Evolutionary conservation across 2,113 vertebrate species (phyloP).

Genomic region (Oceanodroma tethys): DNA sequence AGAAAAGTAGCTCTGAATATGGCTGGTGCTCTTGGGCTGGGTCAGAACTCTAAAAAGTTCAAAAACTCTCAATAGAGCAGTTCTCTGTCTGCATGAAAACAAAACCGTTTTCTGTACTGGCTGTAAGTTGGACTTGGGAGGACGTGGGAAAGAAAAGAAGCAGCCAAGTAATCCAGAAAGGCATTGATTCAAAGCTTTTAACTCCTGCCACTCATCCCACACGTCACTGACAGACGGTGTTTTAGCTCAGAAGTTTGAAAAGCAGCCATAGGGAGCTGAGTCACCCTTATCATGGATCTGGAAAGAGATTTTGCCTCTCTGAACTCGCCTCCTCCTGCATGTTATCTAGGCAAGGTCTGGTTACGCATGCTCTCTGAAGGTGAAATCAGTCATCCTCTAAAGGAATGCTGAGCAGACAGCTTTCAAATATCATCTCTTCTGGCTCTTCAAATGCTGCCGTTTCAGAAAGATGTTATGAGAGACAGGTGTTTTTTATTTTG

Average conservation of each 20-base stretch:
- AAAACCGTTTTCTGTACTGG: neutral
- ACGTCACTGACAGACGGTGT: neutral
- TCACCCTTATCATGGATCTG: neutral
- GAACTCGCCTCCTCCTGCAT: neutral
- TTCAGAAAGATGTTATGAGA: neutral
- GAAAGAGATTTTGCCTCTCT: neutral
- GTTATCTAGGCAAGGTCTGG: neutral
- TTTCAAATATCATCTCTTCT: neutral
- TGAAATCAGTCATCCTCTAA: neutral
- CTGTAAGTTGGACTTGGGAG: neutral
- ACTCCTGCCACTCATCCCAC: neutral
- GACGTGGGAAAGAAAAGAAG: neutral
- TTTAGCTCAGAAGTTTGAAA: neutral
- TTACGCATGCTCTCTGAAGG: neutral
- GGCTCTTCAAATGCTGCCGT: neutral
- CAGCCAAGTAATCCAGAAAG: neutral
- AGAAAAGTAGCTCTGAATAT: neutral
- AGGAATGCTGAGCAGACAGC: neutral
- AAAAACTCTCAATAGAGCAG: neutral
- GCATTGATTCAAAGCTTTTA: neutral
- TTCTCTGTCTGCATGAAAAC: neutral
- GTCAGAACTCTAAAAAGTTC: neutral
- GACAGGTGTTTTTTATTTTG: neutral
- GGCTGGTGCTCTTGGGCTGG: neutral
- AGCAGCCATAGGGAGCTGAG: neutral